A percentile compares a stretch with the other conserved stretches of the same genome.
Evolutionary conservation across 2,888 invertebrate genomes (phyloP).

Genomic region (Acleris literana): DNA sequence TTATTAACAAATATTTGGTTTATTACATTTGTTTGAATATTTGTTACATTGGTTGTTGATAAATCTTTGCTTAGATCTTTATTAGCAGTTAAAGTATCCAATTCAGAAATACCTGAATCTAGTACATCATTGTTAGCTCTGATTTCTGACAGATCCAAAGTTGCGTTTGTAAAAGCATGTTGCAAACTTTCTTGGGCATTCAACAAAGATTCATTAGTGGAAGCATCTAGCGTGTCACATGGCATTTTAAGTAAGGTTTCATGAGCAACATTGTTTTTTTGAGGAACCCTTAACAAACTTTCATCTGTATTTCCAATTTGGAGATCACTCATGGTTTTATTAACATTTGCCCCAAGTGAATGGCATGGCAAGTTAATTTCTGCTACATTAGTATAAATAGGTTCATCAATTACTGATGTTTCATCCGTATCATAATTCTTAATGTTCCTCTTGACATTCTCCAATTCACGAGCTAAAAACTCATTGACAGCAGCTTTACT

Average conservation of each 20-base stretch:
- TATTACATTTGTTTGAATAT: slow-evolving; percentile 63
- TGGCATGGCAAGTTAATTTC: slow-evolving; percentile 34
- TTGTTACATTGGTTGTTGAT: slow-evolving; percentile 55
- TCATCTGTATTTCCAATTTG: slow-evolving; percentile 13
- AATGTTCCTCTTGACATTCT: slow-evolving; percentile 69
- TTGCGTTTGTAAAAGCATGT: slow-evolving; percentile 16
- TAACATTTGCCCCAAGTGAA: slow-evolving; percentile 9
- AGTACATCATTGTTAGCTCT: slow-evolving; percentile 47
- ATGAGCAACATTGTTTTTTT: neutral
- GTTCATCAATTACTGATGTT: slow-evolving; percentile 45
- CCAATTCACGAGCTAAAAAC: slow-evolving; percentile 67
- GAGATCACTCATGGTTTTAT: slow-evolving; percentile 17
- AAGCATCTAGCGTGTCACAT: slow-evolving; percentile 8
- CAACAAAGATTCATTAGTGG: slow-evolving; percentile 17
- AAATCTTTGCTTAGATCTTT: slow-evolving; percentile 43
- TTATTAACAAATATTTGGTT: slow-evolving; percentile 72
- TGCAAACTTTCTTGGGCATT: slow-evolving; percentile 17
- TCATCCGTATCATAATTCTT: slow-evolving; percentile 22
- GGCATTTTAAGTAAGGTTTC: neutral
- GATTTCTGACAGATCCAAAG: slow-evolving; percentile 27
- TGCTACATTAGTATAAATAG: slow-evolving; percentile 63
- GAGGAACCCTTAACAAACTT: slow-evolving; percentile 3
- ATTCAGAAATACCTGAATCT: slow-evolving; percentile 63
- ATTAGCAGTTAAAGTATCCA: slow-evolving; percentile 54
- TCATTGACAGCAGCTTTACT: slow-evolving; percentile 67